Evolutionary conservation across 1,140 invertebrate genomes (phyloP).

Genomic region (Drosophila subobscura): DNA sequence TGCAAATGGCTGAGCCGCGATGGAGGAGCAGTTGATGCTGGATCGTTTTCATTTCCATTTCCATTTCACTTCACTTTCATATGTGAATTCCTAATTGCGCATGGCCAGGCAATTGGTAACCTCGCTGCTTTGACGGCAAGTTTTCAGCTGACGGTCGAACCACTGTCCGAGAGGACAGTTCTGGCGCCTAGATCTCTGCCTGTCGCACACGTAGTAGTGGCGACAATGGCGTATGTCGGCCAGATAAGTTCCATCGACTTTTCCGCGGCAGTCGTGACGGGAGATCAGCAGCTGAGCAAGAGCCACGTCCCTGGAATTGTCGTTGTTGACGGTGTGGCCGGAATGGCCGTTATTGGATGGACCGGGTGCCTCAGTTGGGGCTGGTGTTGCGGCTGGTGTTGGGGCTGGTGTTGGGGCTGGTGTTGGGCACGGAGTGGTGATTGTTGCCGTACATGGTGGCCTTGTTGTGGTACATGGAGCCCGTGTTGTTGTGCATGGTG

Average conservation of each 20-base stretch:
- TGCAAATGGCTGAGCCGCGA: too few relatives aligned
- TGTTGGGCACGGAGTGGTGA: neutral
- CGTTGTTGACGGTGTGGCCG: neutral
- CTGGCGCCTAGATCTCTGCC: conserved; percentile 30
- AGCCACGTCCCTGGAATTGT: neutral
- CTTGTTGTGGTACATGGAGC: conserved; percentile 5
- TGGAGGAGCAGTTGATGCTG: neutral
- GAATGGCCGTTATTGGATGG: neutral
- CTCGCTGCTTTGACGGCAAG: conserved; percentile 29
- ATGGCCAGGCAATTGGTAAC: conserved; percentile 37
- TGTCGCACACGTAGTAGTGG: conserved; percentile 49
- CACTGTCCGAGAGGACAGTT: conserved; percentile 44
- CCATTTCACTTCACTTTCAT: neutral
- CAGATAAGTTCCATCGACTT: conserved; percentile 36
- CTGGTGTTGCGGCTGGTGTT: neutral
- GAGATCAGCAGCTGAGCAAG: conserved; percentile 6
- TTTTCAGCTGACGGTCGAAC: conserved; percentile 45
- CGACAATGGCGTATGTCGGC: conserved; percentile 49
- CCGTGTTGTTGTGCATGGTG: neutral
- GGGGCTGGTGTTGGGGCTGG: neutral
- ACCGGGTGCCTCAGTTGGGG: neutral
- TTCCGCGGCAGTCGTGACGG: conserved; percentile 24
- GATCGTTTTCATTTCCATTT: neutral
- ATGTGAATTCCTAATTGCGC: conserved; percentile 33
- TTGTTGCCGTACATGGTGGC: neutral